Percentiles rank a stretch among this genome's conserved stretches.
These are phyloP conservation scores for Ceratoteleas bidentatus DNA, from an alignment of 1,140 invertebrate genomes.

Conservation along the genomic window DNA sequence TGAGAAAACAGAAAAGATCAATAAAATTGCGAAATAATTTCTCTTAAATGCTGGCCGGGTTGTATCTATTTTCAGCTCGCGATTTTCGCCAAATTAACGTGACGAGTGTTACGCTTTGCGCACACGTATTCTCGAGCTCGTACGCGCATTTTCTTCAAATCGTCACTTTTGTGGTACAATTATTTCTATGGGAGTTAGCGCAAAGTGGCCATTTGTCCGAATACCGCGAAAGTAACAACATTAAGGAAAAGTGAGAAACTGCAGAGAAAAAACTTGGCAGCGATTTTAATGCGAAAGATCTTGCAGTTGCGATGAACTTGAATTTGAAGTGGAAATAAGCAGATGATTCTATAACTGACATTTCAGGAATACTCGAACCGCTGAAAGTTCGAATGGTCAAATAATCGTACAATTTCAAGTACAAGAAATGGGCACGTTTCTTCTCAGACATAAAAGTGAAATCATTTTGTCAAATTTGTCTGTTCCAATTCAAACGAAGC, in stretches of 20 bases:
- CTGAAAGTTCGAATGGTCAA: conserved; percentile 1
- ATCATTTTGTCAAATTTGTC: not conserved
- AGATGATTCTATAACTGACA: conserved; percentile 3
- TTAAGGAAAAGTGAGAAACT: conserved; percentile 24
- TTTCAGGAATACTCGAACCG: conserved; percentile 6
- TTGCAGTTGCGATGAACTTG: conserved; percentile 1
- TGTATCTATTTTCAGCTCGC: conserved; percentile 19
- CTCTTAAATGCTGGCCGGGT: conserved; percentile 16
- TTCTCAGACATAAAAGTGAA: conserved; percentile 5
- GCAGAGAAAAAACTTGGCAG: conserved; percentile 5
- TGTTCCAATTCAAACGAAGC: not conserved
- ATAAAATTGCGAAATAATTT: conserved; percentile 72
- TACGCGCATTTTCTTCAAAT: not conserved
- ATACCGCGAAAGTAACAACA: conserved; percentile 2
- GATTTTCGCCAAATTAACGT: conserved; percentile 28
- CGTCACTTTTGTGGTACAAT: conserved; percentile 6
- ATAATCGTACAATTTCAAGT: conserved; percentile 7
- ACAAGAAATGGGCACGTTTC: conserved; percentile 3
- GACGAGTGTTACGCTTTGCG: not conserved
- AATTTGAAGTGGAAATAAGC: conserved; percentile 20
- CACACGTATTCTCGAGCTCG: not conserved
- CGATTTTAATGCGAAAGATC: conserved; percentile 18
- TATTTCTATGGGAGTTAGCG: conserved; percentile 11
- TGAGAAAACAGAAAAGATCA: conserved; percentile 53
- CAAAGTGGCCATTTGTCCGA: conserved; percentile 21